phyloP scores from a whole-genome alignment of 2,888 invertebrate genomes.

The Frankliniella fusca region DNA sequence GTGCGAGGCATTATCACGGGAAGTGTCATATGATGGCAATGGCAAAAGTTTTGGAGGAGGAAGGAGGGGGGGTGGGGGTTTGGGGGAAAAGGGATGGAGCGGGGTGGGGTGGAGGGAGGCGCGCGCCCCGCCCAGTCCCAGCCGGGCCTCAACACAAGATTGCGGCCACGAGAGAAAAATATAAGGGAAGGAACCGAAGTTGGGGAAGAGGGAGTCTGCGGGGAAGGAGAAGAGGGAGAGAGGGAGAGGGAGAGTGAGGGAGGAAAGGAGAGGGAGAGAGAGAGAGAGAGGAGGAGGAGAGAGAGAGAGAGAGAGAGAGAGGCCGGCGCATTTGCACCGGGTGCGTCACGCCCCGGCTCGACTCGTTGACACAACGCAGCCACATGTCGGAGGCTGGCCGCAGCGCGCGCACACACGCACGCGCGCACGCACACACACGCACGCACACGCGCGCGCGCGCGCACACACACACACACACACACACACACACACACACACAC shows the following conservation, averaged over 20 bases:
- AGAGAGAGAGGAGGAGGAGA: not conserved
- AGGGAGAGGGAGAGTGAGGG: not conserved
- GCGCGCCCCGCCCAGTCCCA: not conserved
- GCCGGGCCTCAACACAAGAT: not conserved
- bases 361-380: not conserved
- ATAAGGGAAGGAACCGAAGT: conserved; percentile 19
- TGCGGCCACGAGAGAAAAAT: conserved; percentile 14
- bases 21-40: conserved; percentile 24
- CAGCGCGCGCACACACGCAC: no score
- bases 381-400: not conserved
- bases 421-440: no score
- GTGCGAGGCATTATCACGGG: conserved; percentile 10
- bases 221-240: not conserved
- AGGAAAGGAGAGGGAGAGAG: no score
- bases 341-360: not conserved
- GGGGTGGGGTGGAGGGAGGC: no score
- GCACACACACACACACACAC: no score
- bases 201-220: not conserved
- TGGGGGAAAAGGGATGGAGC: no score
- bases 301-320: not conserved
- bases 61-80: no score
- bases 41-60: conserved; percentile 8
- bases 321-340: not conserved
- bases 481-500: no score
- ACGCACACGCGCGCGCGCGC: no score